These are phyloP conservation scores for Pseudomyrmex flavicornis DNA, from an alignment of 1,140 invertebrate genomes.

Conservation along the genomic window DNA sequence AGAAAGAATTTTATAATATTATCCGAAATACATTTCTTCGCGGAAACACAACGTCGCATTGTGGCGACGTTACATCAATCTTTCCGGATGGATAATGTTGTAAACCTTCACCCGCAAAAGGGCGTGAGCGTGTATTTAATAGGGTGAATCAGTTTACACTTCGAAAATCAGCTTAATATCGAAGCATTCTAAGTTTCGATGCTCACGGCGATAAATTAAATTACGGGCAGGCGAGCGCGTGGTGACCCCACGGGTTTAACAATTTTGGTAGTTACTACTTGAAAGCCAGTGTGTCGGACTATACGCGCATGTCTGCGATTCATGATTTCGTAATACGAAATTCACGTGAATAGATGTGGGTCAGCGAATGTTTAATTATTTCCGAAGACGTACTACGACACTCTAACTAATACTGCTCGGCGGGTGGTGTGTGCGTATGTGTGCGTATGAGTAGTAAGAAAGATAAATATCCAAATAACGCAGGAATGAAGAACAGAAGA, in stretches of 20 bases:
- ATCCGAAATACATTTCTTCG: constrained; percentile 40
- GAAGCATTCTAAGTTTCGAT: constrained; percentile 9
- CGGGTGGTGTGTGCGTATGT: neutral
- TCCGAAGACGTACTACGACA: constrained; percentile 6
- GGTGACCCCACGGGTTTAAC: neutral
- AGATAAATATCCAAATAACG: constrained; percentile 34
- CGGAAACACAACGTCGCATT: constrained; percentile 33
- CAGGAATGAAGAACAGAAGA: constrained; percentile 25
- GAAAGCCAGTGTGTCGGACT: no score
- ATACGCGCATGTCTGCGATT: no score
- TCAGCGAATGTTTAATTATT: constrained; percentile 28
- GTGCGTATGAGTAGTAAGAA: neutral
- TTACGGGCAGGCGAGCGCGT: neutral
- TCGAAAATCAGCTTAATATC: constrained; percentile 7
- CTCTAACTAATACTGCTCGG: constrained; percentile 27
- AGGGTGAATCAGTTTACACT: constrained; percentile 24
- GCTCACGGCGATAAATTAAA: constrained; percentile 8
- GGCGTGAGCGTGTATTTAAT: no score
- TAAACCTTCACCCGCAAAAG: neutral
- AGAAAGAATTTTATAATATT: constrained; percentile 34
- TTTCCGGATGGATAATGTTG: constrained; percentile 15
- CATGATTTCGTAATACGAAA: neutral
- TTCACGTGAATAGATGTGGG: neutral
- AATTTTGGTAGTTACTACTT: constrained; percentile 1
- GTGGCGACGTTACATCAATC: constrained; percentile 37